Evolutionary conservation across 2,888 invertebrate genomes (phyloP).

Genomic region (Orthosia incerta): DNA sequence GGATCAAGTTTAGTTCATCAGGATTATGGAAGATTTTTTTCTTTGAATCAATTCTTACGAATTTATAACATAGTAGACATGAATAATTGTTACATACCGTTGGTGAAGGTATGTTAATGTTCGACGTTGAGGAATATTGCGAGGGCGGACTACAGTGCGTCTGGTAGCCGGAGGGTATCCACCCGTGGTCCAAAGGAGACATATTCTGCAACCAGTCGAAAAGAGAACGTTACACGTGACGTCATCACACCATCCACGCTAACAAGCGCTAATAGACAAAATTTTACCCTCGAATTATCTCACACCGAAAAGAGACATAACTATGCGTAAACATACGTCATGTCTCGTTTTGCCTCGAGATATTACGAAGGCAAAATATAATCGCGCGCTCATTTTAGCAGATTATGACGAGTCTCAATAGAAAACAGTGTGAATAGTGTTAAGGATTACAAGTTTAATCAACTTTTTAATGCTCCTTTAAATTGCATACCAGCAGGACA

Average conservation of each 20-base stretch:
- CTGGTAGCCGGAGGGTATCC: constrained; percentile 91
- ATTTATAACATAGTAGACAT: background rate
- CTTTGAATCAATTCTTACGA: background rate
- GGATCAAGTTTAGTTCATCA: background rate
- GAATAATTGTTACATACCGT: constrained; percentile 84
- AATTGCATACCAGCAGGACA: background rate
- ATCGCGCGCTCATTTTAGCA: constrained; percentile 10
- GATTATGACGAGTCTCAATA: constrained; percentile 36
- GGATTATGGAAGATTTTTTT: background rate
- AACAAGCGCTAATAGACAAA: constrained; percentile 10
- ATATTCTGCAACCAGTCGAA: constrained; percentile 85
- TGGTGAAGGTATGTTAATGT: constrained; percentile 91
- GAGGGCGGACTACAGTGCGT: constrained; percentile 90
- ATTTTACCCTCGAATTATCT: constrained; percentile 3
- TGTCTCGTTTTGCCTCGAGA: background rate
- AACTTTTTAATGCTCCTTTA: constrained; percentile 20
- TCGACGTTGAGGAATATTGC: constrained; percentile 89
- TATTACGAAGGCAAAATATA: background rate
- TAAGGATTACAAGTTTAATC: constrained; percentile 23
- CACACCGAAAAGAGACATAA: background rate
- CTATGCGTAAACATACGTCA: background rate
- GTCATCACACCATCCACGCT: background rate
- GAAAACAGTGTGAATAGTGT: constrained; percentile 66
- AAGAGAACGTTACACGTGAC: constrained; percentile 19
- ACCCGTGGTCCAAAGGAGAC: constrained; percentile 92